Evolutionary conservation across 2,797 vertebrate species (phyloP), one percentile per base, ranked within the genome.

Genomic region (Trachurus trachurus): DNA sequence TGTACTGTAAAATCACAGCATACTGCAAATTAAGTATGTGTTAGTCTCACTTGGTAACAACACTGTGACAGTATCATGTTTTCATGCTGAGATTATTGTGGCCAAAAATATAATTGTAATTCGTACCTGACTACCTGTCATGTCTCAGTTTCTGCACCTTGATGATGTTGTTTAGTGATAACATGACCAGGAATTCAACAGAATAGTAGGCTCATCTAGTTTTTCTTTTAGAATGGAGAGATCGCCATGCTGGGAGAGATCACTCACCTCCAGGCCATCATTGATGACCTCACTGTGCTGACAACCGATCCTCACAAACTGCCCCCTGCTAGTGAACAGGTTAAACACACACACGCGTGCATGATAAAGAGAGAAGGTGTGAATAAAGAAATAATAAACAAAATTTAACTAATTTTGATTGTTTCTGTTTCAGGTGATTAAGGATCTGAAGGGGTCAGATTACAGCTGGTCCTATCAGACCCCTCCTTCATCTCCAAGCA

Each of bases 381-480:
- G n/a, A 58, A 57, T 6, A 21, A 15, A 47, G 0, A 5, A 7
- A 31, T 3, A 9, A 26, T 0, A 0, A 15, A 37, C n/a, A 4
- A 22, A 34, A 79, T 82, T 68, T 44, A 44, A 70, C 68, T 81
- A 52, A 68, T 66, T 90, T 59, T 87, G 40, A 87, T 31, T 85
- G 0, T 77, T 31, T 42, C 44, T 58, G 26, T 63, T 45, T 17
- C 92, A 99, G 98, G 98, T 99, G 83, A 99, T 99, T 76, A 97
- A 96, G 84, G 98, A 99, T 86, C 93, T 99, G 86, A 99, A 99
- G 90, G 97, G 98, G 49, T 99, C 98, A 0, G 98, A 99, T 88
- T 99, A 98, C 89, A 97, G 95, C 85, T 99, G 98, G 98, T 97
- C 97, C 56, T 99, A 99, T 91, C 98, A 99, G 94, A 99, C 98